phyloP scores from a whole-genome alignment of 2,797 vertebrate species.

The Acanthornis magna region DNA sequence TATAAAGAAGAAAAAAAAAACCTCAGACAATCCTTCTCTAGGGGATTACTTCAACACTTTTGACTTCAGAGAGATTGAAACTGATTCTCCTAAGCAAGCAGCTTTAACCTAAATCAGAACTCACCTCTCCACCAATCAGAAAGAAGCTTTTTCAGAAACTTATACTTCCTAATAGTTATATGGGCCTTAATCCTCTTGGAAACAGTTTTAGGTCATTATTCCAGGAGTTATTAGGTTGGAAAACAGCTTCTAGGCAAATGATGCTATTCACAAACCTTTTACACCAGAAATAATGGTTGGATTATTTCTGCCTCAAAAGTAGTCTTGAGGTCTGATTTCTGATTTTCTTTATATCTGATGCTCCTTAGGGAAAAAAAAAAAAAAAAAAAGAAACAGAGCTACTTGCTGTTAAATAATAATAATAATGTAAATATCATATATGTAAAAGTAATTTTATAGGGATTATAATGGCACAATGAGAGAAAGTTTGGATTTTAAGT shows the following conservation, averaged over 20 bases:
- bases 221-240: conserved; percentile 77
- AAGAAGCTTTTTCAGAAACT: conserved; percentile 29
- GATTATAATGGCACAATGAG: background rate
- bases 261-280: conserved; percentile 76
- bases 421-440: background rate
- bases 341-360: conserved; percentile 54
- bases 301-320: conserved; percentile 77
- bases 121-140: conserved; percentile 41
- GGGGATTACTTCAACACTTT: conserved; percentile 17
- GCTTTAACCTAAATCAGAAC: conserved; percentile 50
- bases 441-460: background rate
- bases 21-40: background rate
- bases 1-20: background rate
- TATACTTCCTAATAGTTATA: conserved; percentile 44
- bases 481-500: background rate
- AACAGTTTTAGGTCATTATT: conserved; percentile 75
- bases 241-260: conserved; percentile 78
- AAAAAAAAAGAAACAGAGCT: background rate
- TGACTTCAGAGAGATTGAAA: conserved; percentile 41
- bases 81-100: conserved; percentile 42
- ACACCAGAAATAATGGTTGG: conserved; percentile 77
- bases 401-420: conserved; percentile 38
- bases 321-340: conserved; percentile 71
- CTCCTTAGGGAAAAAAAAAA: background rate
- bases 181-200: conserved; percentile 64